Conservation (phyloP, 2,888 invertebrate species). For the Torymus aiolomorphi region DNA sequence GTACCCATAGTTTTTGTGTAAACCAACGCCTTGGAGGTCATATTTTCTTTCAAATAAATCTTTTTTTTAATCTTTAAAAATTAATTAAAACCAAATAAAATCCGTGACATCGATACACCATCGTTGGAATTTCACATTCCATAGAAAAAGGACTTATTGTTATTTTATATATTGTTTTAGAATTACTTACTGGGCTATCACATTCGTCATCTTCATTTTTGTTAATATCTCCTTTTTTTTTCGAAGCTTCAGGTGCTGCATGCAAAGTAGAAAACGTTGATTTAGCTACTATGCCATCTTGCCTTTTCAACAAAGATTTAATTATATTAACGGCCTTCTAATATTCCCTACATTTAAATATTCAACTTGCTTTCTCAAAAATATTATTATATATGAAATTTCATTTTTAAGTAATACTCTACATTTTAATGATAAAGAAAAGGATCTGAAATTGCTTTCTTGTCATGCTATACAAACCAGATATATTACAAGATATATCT, state of each 20-base stretch:
- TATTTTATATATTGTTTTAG: neutral
- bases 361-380: constrained; percentile 25
- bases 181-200: constrained; percentile 63
- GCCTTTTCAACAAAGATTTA: constrained; percentile 63
- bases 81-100: no score
- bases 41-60: no score
- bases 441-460: constrained; percentile 6
- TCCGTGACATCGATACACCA: no score
- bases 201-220: constrained; percentile 64
- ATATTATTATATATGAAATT: constrained; percentile 24
- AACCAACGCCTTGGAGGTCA: no score
- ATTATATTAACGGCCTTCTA: constrained; percentile 55
- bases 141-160: neutral
- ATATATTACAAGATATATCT: constrained; percentile 32
- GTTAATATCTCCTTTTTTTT: constrained; percentile 62
- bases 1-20: no score
- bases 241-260: constrained; percentile 64
- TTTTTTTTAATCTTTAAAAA: no score
- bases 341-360: constrained; percentile 19
- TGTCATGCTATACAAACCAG: constrained; percentile 38
- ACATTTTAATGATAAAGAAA: neutral
- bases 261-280: constrained; percentile 64
- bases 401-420: neutral
- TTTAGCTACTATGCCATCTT: constrained; percentile 62
- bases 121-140: no score